These are phyloP conservation scores for Phortica okadai DNA, from an alignment of 2,888 invertebrate species.

Conservation along the genomic window DNA sequence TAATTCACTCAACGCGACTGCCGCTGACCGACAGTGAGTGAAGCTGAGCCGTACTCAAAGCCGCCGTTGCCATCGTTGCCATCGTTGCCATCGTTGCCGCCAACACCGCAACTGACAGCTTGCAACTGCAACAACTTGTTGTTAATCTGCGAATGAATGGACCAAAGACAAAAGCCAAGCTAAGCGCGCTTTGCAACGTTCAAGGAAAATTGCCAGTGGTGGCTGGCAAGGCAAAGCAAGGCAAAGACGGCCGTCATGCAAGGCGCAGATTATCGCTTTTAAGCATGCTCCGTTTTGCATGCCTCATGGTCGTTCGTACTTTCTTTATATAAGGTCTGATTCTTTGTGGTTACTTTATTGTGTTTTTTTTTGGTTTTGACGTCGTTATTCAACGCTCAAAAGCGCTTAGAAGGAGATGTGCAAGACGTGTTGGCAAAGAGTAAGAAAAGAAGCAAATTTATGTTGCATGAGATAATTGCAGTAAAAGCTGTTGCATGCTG, in stretches of 20 bases:
- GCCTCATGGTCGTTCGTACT: background rate
- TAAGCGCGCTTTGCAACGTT: background rate
- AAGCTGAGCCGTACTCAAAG: no score
- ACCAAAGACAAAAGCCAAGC: background rate
- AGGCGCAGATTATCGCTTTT: slow-evolving; percentile 17
- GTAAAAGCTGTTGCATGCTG: slow-evolving; percentile 36
- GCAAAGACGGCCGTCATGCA: background rate
- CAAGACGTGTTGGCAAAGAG: background rate
- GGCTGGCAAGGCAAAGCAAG: background rate
- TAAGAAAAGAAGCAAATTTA: slow-evolving; percentile 40
- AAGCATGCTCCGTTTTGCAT: slow-evolving; percentile 9
- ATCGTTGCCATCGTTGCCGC: background rate
- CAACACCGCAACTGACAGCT: background rate
- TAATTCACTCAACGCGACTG: slow-evolving; percentile 36
- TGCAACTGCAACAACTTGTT: slow-evolving; percentile 14
- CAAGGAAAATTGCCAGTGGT: background rate
- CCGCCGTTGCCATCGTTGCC: background rate
- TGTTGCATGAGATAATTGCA: slow-evolving; percentile 51
- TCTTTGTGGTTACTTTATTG: background rate
- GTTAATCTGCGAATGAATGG: slow-evolving; percentile 16
- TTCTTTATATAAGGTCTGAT: background rate
- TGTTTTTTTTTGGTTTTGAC: background rate
- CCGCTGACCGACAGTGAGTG: background rate
- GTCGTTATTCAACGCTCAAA: background rate
- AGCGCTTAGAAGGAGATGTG: background rate